Base-by-base conservation (phyloP, 2,888 invertebrate genomes). In the Mythimna albipuncta region DNA sequence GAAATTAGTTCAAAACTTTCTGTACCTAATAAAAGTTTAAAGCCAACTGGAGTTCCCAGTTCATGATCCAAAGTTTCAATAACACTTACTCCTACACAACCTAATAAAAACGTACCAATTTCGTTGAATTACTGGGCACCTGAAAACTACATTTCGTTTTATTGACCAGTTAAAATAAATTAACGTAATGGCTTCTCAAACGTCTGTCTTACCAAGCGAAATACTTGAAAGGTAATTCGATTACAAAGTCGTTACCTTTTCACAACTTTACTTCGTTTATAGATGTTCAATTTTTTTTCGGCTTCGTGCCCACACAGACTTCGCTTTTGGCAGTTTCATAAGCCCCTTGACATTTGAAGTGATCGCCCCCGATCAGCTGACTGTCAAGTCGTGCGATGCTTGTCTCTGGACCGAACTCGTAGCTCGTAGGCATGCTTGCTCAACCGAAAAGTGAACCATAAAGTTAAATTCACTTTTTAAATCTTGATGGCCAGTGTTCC, bases 391-490 rank as follows among this genome's bases (percentile, higher is more conserved):
- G 74, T 77, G 83, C 47, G 66, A 57, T 63, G 70, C 68, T 71
- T 61, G 71, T 74, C 79, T 55, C 50, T 71, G 61, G 70, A 72
- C 79, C 6, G 6, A 59, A 41, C 59, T 41, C 38, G 3, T 58
- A 78, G 47, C 72, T 70, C 26, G 72, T 63, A 64, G 41, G 38
- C 67, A 63, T 66, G 68, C 72, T 76, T 73, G 79, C 64, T 77
- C 64, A 74, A 82, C 73, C 82, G 57, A 71, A 75, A 79, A 64
- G 47, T 32, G 55, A 72, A 54, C 69, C 64, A 77, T 77, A 77
- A 84, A 81, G 69, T 77, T 84, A 76, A 84, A 82, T 84, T 88
- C 84, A 83, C 84, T 86, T 84, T 83, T 83, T 81, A 75, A 81
- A 79, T 76, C 70, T 66, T 71, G 71, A 63, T 69, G 63, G 74